Conservation (phyloP, 2,888 invertebrate genomes). For the Dasysyrphus albostriatus region DNA sequence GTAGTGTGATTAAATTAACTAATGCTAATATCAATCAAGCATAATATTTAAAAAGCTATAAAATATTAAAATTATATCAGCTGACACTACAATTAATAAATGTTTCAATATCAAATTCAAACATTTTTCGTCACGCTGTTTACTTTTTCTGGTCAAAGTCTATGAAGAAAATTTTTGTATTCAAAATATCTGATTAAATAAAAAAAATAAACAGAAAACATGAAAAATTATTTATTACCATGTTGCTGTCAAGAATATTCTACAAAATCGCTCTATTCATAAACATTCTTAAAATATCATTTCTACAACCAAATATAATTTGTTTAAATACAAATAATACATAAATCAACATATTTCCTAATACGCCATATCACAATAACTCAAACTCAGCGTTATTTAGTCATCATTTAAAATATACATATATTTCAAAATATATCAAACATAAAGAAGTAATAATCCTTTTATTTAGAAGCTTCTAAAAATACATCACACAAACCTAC, state of each 20-base stretch:
- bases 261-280: background rate
- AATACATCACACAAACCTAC: slow-evolving; percentile 34
- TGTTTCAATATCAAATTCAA: slow-evolving; percentile 9
- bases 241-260: slow-evolving; percentile 14
- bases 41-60: background rate
- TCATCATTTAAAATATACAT: slow-evolving; percentile 20
- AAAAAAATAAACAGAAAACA: background rate
- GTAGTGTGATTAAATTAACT: background rate
- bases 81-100: slow-evolving; percentile 16
- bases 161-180: background rate
- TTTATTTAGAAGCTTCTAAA: slow-evolving; percentile 41
- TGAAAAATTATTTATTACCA: slow-evolving; percentile 22
- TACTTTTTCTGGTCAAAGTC: background rate
- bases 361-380: background rate
- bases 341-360: slow-evolving; percentile 6
- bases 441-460: slow-evolving; percentile 9
- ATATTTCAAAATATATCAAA: background rate
- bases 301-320: slow-evolving; percentile 7
- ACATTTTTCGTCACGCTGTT: background rate
- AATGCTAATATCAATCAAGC: background rate
- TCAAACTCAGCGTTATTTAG: background rate
- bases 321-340: background rate
- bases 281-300: background rate
- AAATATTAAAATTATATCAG: background rate
- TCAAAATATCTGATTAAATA: background rate